Percentiles rank a stretch among this genome's conserved stretches.
Evolutionary conservation across 2,797 vertebrate genomes (phyloP).

Genomic region (Typhlichthys subterraneus): DNA sequence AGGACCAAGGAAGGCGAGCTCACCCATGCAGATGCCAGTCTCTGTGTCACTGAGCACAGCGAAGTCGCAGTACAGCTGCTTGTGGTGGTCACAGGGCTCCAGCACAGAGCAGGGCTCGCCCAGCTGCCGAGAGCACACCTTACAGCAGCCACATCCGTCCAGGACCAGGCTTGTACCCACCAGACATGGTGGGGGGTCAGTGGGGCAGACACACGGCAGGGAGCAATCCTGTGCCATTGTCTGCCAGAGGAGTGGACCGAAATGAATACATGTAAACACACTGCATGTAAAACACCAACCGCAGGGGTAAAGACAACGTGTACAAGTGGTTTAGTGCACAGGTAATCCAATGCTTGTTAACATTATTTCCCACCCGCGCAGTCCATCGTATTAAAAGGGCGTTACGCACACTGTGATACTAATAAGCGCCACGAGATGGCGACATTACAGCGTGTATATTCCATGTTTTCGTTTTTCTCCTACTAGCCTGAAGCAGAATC

Average conservation of each 20-base stretch:
- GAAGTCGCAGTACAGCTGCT: constrained; percentile 79
- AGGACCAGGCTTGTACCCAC: constrained; percentile 75
- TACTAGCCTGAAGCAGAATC: constrained; percentile 1
- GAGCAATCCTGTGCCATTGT: constrained; percentile 65
- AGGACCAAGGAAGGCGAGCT: constrained; percentile 8
- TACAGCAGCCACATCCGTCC: constrained; percentile 83
- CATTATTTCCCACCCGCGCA: too few species aligned
- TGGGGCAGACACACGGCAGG: constrained; percentile 72
- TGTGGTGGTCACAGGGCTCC: constrained; percentile 81
- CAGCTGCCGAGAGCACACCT: constrained; percentile 78
- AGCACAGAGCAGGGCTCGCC: constrained; percentile 72
- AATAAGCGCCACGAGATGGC: constrained; percentile 38
- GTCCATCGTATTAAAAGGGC: not conserved
- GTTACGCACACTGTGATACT: not conserved
- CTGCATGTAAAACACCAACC: not conserved
- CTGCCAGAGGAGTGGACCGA: constrained; percentile 48
- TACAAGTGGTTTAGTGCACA: too few species aligned
- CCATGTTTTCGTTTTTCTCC: constrained; percentile 17
- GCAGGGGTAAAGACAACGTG: too few species aligned
- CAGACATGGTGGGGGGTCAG: constrained; percentile 63
- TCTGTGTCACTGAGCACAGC: constrained; percentile 61
- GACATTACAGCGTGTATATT: constrained; percentile 12
- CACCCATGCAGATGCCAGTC: constrained; percentile 79
- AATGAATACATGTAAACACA: not conserved
- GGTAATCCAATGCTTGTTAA: too few species aligned